A percentile compares a stretch with the other conserved stretches of the same genome.
Evolutionary conservation across 2,888 invertebrate species (phyloP).

Genomic region (Spatulosminthurus flaviceps): DNA sequence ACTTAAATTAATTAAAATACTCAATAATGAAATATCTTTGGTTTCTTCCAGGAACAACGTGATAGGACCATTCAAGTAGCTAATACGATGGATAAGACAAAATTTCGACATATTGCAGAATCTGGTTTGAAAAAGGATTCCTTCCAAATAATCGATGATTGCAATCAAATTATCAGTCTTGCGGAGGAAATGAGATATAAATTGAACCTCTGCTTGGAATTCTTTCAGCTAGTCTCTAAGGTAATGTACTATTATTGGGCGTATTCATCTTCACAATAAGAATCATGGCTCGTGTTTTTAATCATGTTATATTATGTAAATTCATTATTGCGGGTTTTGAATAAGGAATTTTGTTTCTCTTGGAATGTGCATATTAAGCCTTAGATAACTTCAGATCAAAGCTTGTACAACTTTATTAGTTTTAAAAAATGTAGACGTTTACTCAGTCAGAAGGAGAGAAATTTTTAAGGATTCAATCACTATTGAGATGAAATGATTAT

Average conservation of each 20-base stretch:
- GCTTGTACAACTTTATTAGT: too few species aligned
- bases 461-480: too few species aligned
- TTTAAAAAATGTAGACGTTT: too few species aligned
- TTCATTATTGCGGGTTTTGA: too few species aligned
- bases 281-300: neutral
- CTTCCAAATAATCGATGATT: slow-evolving; percentile 42
- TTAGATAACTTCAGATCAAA: too few species aligned
- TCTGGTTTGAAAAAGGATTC: slow-evolving; percentile 38
- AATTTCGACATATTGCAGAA: slow-evolving; percentile 28
- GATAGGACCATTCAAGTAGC: slow-evolving; percentile 28
- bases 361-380: too few species aligned
- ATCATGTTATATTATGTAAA: neutral
- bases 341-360: too few species aligned
- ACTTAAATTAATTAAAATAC: too few species aligned
- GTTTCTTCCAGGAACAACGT: slow-evolving; percentile 31
- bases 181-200: slow-evolving; percentile 41
- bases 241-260: neutral
- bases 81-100: slow-evolving; percentile 27
- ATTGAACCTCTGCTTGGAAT: slow-evolving; percentile 37
- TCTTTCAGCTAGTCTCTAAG: slow-evolving; percentile 33
- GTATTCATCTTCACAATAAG: neutral
- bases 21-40: too few species aligned
- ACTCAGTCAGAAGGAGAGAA: too few species aligned
- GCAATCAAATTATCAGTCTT: slow-evolving; percentile 36
- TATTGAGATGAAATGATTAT: too few species aligned